A percentile compares a stretch with the other conserved stretches of the same genome.
Conservation (phyloP, 2,888 invertebrate species). For the Stomorhina lunata region DNA sequence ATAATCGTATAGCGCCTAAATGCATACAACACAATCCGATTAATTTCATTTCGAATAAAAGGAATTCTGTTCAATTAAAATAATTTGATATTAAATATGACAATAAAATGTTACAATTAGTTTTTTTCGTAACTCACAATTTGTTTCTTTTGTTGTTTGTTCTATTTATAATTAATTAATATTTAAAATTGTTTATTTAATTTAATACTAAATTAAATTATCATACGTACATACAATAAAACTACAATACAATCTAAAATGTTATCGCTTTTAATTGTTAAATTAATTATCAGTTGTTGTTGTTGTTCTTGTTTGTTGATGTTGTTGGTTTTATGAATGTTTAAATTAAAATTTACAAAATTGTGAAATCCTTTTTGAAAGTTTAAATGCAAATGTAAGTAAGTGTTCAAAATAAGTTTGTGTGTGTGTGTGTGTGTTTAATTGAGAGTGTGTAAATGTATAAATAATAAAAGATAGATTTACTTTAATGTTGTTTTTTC, state of each 20-base stretch:
- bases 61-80: too few relatives aligned
- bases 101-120: too few relatives aligned
- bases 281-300: slow-evolving; percentile 2
- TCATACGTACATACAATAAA: slow-evolving; percentile 37
- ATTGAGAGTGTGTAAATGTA: slow-evolving; percentile 1
- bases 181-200: slow-evolving; percentile 29
- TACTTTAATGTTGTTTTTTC: slow-evolving; percentile 13
- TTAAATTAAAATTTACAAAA: neutral
- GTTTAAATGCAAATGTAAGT: too few relatives aligned
- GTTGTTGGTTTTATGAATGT: neutral
- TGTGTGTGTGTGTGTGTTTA: neutral
- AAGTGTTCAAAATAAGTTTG: neutral
- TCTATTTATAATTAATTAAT: slow-evolving; percentile 4
- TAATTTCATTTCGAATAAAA: too few relatives aligned
- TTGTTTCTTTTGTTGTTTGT: neutral
- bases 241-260: slow-evolving; percentile 43
- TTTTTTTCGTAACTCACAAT: neutral
- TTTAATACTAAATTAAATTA: slow-evolving; percentile 39
- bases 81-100: slow-evolving; percentile 9
- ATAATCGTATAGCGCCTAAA: too few relatives aligned
- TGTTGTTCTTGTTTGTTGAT: neutral
- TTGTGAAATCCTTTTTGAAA: slow-evolving; percentile 4
- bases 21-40: too few relatives aligned
- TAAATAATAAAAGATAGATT: slow-evolving; percentile 18
- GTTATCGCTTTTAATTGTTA: neutral